Evolutionary conservation across 1,140 invertebrate species (phyloP).

Genomic region (Solen grandis): DNA sequence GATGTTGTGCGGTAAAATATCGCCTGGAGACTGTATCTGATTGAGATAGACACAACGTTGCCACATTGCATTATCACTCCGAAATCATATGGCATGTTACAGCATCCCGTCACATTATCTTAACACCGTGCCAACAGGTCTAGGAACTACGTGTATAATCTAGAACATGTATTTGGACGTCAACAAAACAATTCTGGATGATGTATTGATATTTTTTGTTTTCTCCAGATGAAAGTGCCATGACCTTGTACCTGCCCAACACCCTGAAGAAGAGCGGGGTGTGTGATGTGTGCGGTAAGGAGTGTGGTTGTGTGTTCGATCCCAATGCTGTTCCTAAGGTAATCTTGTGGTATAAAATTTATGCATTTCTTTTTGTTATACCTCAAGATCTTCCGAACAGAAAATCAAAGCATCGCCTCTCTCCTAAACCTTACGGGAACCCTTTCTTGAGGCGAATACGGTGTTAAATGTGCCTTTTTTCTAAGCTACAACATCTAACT

Average conservation of each 20-base stretch:
- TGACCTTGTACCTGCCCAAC: slow-evolving; percentile 20
- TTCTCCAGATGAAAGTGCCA: slow-evolving; percentile 25
- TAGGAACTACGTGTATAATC: not conserved
- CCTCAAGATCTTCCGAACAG: no score
- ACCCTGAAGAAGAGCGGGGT: slow-evolving; percentile 16
- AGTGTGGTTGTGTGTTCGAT: slow-evolving; percentile 44
- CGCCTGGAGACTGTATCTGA: not conserved
- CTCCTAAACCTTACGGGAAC: no score
- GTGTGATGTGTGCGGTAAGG: slow-evolving; percentile 45
- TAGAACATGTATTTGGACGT: not conserved
- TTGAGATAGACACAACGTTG: not conserved
- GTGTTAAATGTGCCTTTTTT: no score
- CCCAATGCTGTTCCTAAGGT: slow-evolving; percentile 47
- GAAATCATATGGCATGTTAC: not conserved
- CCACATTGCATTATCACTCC: not conserved
- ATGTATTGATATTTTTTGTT: not conserved
- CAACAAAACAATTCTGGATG: not conserved
- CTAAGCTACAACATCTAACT: no score
- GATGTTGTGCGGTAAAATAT: not conserved
- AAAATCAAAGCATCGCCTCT: no score
- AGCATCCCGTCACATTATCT: no score
- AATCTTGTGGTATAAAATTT: no score
- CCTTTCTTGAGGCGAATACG: no score
- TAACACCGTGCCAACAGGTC: no score
- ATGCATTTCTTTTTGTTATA: no score